A percentile compares a stretch with the other conserved stretches of the same genome.
phyloP scores from a whole-genome alignment of 2,113 vertebrate species.

The Xiphophorus hellerii region DNA sequence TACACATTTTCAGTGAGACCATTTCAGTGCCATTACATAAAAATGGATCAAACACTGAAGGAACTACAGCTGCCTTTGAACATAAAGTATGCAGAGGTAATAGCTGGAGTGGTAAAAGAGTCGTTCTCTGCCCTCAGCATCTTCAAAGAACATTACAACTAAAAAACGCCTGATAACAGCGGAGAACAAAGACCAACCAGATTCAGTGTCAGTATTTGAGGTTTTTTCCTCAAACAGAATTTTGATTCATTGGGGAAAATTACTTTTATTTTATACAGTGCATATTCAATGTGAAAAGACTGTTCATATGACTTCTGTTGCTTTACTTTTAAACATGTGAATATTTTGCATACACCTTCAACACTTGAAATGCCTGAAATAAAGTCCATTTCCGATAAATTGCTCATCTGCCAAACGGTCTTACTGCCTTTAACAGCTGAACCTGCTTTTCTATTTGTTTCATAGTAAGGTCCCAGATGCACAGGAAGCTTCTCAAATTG shows the following conservation, averaged over 20 bases:
- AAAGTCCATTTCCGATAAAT: too few relatives aligned
- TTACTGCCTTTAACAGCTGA: too few relatives aligned
- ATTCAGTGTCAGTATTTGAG: neutral
- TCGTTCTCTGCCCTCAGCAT: neutral
- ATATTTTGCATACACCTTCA: too few relatives aligned
- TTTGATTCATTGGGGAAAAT: neutral
- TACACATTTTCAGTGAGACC: constrained; percentile 9
- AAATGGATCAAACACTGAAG: constrained; percentile 19
- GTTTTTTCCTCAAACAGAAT: neutral
- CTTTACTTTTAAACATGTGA: too few relatives aligned
- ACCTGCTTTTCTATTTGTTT: too few relatives aligned
- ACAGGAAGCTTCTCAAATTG: too few relatives aligned
- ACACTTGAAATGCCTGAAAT: too few relatives aligned
- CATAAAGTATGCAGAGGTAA: constrained; percentile 7
- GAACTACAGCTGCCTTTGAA: constrained; percentile 30
- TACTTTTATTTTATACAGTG: too few relatives aligned
- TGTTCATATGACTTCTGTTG: too few relatives aligned
- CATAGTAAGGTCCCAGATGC: too few relatives aligned
- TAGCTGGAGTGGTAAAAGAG: constrained; percentile 9
- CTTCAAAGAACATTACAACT: constrained; percentile 9
- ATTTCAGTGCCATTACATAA: constrained; percentile 22
- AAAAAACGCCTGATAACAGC: neutral
- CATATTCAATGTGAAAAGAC: too few relatives aligned
- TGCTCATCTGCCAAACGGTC: too few relatives aligned
- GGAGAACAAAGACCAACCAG: neutral